Evolutionary conservation across 2,113 vertebrate genomes (phyloP).

Genomic region (Verasper variegatus): DNA sequence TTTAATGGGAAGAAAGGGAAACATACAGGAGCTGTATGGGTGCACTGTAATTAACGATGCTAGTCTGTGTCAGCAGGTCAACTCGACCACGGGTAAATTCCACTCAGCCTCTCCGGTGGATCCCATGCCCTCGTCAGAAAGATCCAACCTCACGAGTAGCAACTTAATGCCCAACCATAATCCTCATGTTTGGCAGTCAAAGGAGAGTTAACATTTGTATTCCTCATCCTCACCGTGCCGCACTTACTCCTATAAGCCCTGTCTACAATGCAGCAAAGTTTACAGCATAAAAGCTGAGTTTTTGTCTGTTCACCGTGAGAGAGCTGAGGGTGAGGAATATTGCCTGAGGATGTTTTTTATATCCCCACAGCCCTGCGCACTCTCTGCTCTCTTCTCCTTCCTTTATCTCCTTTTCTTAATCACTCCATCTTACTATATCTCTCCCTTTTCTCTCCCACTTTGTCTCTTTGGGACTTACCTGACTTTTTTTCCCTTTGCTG

Average conservation of each 20-base stretch:
- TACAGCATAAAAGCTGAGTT: conserved; percentile 69
- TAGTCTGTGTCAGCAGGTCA: conserved; percentile 42
- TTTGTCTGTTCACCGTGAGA: conserved; percentile 70
- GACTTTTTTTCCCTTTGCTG: conserved; percentile 11
- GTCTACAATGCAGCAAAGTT: conserved; percentile 70
- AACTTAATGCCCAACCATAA: conserved; percentile 40
- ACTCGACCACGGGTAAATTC: conserved; percentile 23
- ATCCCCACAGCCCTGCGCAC: conserved; percentile 64
- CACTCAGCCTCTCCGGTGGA: not conserved
- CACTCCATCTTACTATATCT: conserved; percentile 52
- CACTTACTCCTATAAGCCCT: conserved; percentile 47
- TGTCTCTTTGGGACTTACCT: conserved; percentile 36
- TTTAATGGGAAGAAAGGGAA: conserved; percentile 13
- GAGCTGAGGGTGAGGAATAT: conserved; percentile 68
- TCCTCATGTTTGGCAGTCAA: conserved; percentile 49
- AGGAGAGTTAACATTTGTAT: conserved; percentile 72
- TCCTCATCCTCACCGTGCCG: conserved; percentile 45
- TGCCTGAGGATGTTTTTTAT: conserved; percentile 77
- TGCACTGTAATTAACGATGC: conserved; percentile 23
- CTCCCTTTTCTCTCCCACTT: conserved; percentile 23
- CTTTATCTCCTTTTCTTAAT: conserved; percentile 69
- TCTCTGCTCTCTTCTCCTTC: conserved; percentile 47
- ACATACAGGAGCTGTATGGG: not conserved
- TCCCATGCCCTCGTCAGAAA: conserved; percentile 49
- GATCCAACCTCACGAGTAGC: conserved; percentile 39